Base-by-base conservation (phyloP, 2,888 invertebrate species). In the Caenorhabditis sp. region DNA sequence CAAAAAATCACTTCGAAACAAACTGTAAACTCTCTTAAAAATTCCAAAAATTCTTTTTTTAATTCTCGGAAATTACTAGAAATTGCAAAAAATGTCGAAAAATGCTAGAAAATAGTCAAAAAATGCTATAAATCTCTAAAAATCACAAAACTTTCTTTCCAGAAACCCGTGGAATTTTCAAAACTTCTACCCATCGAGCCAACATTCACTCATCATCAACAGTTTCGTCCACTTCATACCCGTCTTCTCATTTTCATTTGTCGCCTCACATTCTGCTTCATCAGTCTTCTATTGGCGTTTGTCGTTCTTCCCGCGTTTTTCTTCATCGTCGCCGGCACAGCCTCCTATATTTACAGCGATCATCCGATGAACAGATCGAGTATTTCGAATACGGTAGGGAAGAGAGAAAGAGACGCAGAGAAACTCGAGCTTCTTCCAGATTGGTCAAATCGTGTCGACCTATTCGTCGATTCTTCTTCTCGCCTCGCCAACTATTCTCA, bases 311-410 rank as follows among this genome's bases (percentile, higher is more conserved):
- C 74, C 2, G 50, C 69, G 10, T 69, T 74, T 31, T 69, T 69
- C 36, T 58, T 74, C 21, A 55, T 69, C 0, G 62, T 74, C 0
- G 65, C 69, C 4, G 74, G 80, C 21, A 70, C 78, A 23, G 67
- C 74, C 24, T 74, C 72, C 57, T 80, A 80, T 57, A 71, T 73
- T 49, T 66, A 71, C 21, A 76, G 67, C 53, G 75, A 78, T 57
- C 80, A 80, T 64, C 80, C 80, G 14, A 80, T 80, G 68, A 78
- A 80, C 58, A 49, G 80, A 27, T 69, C 66, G 19, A 67, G 55
- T 54, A 58, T 71, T 31, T 80, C 80, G 1, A 76, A 80, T 54
- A 67, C 72, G 62, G 78, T 76, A 58, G 37, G 37, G 37, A 4
- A 2, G 49, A 3, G 24, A 58, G 37, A 58, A 4, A 2, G 49